phyloP scores from a whole-genome alignment of 2,888 invertebrate species.

The Dione juno region DNA sequence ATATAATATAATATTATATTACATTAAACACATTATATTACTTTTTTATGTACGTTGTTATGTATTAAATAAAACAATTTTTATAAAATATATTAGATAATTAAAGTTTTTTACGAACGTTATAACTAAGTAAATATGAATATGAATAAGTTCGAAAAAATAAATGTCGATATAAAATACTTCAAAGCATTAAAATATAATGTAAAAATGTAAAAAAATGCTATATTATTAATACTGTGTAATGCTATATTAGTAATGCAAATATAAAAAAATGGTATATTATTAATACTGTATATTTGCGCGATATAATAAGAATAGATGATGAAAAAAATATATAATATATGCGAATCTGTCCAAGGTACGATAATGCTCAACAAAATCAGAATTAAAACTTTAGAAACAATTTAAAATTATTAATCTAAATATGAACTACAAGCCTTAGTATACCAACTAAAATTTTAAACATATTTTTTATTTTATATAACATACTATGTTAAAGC shows the following conservation, averaged over 20 bases:
- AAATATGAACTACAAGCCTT: neutral
- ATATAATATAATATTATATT: neutral
- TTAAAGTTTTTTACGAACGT: neutral
- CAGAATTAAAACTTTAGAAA: no score
- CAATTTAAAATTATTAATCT: no score
- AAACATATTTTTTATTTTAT: neutral
- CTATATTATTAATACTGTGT: neutral
- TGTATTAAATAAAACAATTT: neutral
- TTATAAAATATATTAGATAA: neutral
- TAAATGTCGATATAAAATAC: constrained; percentile 8
- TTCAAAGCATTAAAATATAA: neutral
- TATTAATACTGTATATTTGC: neutral
- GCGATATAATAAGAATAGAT: neutral
- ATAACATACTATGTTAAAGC: constrained; percentile 24
- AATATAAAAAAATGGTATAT: neutral
- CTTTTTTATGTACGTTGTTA: neutral
- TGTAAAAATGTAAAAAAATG: no score
- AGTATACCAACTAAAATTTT: neutral
- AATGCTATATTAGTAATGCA: no score
- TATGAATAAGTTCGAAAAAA: neutral
- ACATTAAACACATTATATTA: neutral
- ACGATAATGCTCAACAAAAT: no score
- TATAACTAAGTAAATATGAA: constrained; percentile 3
- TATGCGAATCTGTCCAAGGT: neutral
- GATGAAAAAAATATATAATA: neutral